Evolutionary conservation across 2,888 invertebrate species (phyloP).

Genomic region (Diogma glabrata): DNA sequence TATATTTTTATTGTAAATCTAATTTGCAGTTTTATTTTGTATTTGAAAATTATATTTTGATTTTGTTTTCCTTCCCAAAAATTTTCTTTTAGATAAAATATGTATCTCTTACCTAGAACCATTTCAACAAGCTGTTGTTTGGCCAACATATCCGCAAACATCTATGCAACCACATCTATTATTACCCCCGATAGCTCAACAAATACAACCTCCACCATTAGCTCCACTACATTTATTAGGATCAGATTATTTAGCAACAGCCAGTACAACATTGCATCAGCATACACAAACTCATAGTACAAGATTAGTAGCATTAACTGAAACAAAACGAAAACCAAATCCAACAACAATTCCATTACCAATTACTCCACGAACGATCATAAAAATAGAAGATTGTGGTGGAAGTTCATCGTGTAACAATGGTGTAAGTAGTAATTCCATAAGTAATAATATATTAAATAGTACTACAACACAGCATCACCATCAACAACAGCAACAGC

Average conservation of each 20-base stretch:
- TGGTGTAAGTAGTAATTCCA: neutral
- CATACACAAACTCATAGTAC: slow-evolving; percentile 59
- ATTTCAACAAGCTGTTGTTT: slow-evolving; percentile 60
- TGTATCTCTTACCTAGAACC: slow-evolving; percentile 38
- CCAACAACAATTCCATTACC: slow-evolving; percentile 34
- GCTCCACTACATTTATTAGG: slow-evolving; percentile 53
- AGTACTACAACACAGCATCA: slow-evolving; percentile 32
- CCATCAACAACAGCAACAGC: slow-evolving; percentile 17
- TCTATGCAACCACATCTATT: slow-evolving; percentile 26
- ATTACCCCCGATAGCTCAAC: slow-evolving; percentile 19
- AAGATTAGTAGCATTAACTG: slow-evolving; percentile 50
- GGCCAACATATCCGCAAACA: slow-evolving; percentile 53
- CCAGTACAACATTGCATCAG: slow-evolving; percentile 48
- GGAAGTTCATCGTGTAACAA: slow-evolving; percentile 23
- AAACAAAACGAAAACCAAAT: slow-evolving; percentile 38
- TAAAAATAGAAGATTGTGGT: slow-evolving; percentile 61
- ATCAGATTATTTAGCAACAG: slow-evolving; percentile 46
- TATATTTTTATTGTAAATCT: slow-evolving; percentile 4
- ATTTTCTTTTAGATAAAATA: slow-evolving; percentile 14
- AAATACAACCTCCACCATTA: slow-evolving; percentile 40
- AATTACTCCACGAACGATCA: slow-evolving; percentile 42
- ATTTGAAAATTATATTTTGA: slow-evolving; percentile 6
- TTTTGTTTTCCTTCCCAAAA: slow-evolving; percentile 9
- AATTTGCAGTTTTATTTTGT: slow-evolving; percentile 6
- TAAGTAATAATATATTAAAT: slow-evolving; percentile 26